Percentiles rank a stretch among this genome's conserved stretches.
These are phyloP conservation scores for Drosophila kuntzei DNA, from an alignment of 2,888 invertebrate genomes.

Conservation along the genomic window DNA sequence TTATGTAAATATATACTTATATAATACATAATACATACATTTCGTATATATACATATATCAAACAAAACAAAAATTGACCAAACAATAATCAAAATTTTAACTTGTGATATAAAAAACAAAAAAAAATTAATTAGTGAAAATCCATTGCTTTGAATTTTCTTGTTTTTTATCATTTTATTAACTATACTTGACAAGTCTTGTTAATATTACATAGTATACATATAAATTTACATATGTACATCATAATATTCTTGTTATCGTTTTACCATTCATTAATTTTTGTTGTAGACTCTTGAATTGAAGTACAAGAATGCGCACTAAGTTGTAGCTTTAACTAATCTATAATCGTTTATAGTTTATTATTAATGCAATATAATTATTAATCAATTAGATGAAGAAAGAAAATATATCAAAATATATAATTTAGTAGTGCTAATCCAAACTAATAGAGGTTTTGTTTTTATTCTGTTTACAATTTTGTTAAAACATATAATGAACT, in stretches of 20 bases:
- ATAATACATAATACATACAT: constrained; percentile 47
- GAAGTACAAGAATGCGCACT: constrained; percentile 77
- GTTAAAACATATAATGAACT: constrained; percentile 59
- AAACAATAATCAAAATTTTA: constrained; percentile 84
- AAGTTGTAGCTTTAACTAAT: constrained; percentile 80
- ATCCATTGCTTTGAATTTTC: constrained; percentile 50
- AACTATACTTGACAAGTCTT: constrained; percentile 37
- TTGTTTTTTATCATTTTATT: constrained; percentile 37
- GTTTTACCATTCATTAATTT: constrained; percentile 48
- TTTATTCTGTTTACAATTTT: constrained; percentile 57
- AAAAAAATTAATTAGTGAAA: constrained; percentile 67
- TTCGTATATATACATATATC: constrained; percentile 41
- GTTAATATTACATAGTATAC: constrained; percentile 42
- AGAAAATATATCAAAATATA: constrained; percentile 31
- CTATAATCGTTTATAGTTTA: constrained; percentile 58
- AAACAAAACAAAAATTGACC: constrained; percentile 70
- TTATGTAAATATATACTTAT: constrained; percentile 66
- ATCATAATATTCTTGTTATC: constrained; percentile 50
- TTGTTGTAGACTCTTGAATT: constrained; percentile 59
- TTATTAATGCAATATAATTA: constrained; percentile 54
- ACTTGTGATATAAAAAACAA: constrained; percentile 81
- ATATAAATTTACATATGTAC: constrained; percentile 9
- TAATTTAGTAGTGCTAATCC: constrained; percentile 48
- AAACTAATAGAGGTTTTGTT: constrained; percentile 54
- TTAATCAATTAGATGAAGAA: constrained; percentile 44